phyloP scores from a whole-genome alignment of 1,140 invertebrate genomes.

The Eulimnadia texana region DNA sequence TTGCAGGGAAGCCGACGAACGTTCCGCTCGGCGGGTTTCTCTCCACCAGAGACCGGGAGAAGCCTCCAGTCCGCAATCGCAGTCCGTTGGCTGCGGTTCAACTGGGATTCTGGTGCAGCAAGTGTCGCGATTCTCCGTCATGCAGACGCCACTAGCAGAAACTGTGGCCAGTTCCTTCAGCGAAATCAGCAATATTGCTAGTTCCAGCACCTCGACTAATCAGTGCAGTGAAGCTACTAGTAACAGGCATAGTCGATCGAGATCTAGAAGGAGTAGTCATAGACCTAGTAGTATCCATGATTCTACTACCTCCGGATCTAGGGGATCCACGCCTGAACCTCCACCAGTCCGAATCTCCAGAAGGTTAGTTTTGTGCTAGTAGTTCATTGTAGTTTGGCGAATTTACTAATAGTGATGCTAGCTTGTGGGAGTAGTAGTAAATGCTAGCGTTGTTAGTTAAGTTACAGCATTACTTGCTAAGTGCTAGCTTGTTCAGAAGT shows the following conservation, averaged over 20 bases:
- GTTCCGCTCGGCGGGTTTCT: not conserved
- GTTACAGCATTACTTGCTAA: no score
- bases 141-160: slow-evolving; percentile 8
- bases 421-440: no score
- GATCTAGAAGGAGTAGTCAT: not conserved
- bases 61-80: not conserved
- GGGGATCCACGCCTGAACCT: not conserved
- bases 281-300: not conserved
- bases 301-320: not conserved
- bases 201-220: not conserved
- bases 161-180: no score
- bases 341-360: not conserved
- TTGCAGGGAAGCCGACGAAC: not conserved
- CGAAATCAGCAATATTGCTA: not conserved
- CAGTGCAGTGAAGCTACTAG: not conserved
- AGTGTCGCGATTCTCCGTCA: slow-evolving; percentile 10
- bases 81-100: not conserved
- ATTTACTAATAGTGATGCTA: no score
- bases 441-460: no score
- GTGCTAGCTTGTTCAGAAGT: no score
- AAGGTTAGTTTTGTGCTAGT: not conserved
- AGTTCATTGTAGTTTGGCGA: no score
- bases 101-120: not conserved
- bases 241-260: not conserved
- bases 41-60: no score